Base-by-base conservation (phyloP, 2,113 vertebrate species). In the Protomyctophum bolini region DNA sequence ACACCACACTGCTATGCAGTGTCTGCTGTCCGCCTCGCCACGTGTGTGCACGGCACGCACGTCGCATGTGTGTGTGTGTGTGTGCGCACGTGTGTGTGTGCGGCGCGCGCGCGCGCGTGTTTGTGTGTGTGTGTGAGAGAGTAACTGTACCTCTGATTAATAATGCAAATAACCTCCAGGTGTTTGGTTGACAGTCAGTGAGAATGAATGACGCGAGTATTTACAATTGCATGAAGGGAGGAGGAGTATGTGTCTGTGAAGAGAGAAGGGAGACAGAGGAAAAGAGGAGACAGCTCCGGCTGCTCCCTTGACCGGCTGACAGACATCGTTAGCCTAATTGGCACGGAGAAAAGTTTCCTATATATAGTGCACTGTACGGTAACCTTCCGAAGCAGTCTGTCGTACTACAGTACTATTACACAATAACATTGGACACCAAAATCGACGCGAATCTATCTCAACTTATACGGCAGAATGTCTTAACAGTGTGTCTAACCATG, bases 91-190 rank as follows among this genome's bases (percentile, higher is more conserved):
- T n/a, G 45, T 48, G 45, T 15, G 12, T 7, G 61, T 48, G 46
- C 2, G 11, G 58, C 63, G 72, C 68, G 55, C 50, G 45, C 55
- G 33, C 59, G 57, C 54, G 12, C 54, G 45, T 47, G 46, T 50
- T 50, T 68, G 70, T 58, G 65, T 72, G 73, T 75, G 72, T 33
- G 63, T 63, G 51, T 75, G 65, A 68, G 74, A 63, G 54, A 71
- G 69, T 79, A 66, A 74, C 63, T 51, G 54, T 62, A 70, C 51
- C 74, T 79, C 48, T 58, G 46, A 87, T 92, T 51, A 90, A 92
- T 92, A 90, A 91, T 92, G 77, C 75, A 92, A 70, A 84, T 68
- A 66, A 63, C 75, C 66, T 65, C 46, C 82, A 85, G 84, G 85
- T 77, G 77, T 74, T 58, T 61, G 76, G 49, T 67, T 59, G 76